These are phyloP conservation scores for Mesorhabditis sp. DNA, from an alignment of 2,888 invertebrate genomes.

Conservation along the genomic window DNA sequence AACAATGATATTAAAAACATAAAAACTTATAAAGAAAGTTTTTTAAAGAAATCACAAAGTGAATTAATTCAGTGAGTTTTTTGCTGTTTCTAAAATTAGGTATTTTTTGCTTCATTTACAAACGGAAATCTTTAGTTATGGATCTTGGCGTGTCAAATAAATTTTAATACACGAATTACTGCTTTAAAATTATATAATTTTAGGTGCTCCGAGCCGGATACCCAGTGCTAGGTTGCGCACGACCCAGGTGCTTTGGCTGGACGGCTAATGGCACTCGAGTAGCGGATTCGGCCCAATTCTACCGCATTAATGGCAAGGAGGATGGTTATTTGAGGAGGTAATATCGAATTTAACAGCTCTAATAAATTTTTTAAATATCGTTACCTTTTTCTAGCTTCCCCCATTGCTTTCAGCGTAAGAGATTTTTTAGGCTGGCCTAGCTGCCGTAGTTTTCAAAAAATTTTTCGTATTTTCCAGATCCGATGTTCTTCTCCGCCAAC, in stretches of 20 bases:
- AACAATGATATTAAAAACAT: too few relatives aligned
- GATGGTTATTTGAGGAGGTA: conserved; percentile 26
- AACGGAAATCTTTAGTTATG: too few relatives aligned
- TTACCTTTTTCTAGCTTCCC: neutral
- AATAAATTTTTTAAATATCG: neutral
- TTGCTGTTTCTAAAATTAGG: too few relatives aligned
- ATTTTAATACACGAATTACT: too few relatives aligned
- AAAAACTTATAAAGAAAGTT: too few relatives aligned
- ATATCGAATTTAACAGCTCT: neutral
- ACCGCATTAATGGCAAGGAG: conserved; percentile 39
- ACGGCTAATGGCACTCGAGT: conserved; percentile 34
- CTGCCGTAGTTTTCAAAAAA: neutral
- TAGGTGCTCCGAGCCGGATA: conserved; percentile 38
- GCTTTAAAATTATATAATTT: conserved; percentile 1
- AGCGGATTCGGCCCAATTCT: conserved; percentile 41
- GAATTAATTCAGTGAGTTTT: too few relatives aligned
- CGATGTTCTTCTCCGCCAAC: neutral
- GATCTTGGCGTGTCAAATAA: too few relatives aligned
- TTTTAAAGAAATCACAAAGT: too few relatives aligned
- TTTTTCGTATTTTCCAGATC: neutral
- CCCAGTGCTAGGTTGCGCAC: conserved; percentile 41
- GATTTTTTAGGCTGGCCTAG: too few relatives aligned
- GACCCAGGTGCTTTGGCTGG: conserved; percentile 43
- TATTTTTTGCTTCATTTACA: too few relatives aligned
- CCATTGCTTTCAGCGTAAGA: too few relatives aligned